Base-by-base conservation (phyloP, 2,888 invertebrate species). In the Terebella lapidaria region DNA sequence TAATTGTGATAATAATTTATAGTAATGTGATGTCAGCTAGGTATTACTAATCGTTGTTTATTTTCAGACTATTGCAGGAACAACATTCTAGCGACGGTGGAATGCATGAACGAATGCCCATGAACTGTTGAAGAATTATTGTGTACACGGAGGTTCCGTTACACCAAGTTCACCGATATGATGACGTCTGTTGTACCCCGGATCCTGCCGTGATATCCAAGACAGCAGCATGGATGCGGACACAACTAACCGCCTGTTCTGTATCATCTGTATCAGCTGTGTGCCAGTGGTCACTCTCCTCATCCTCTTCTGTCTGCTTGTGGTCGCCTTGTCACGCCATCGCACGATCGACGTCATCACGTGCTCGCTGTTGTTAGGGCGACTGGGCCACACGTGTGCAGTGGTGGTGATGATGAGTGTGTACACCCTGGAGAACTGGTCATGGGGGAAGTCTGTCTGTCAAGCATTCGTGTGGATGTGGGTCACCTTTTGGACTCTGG, bases 341-440 rank as follows among this genome's bases (percentile, higher is more conserved):
- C 49, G 24, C 18, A 22, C 49, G 5, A 49, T 49, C 10, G 49
- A 49, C 49, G n/a, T 49, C n/a, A 24, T 22, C 49, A 49, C 49
- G 49, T 49, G 49, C 22, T n/a, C 49, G 18, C 24, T 49, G 49
- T 49, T 49, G 24, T 24, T 49, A 22, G 49, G 49, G 49, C 49
- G 49, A 22, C 49, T 49, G 49, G 49, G 49, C 24, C 49, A 49
- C 49, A 24, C 49, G 24, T 10, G 18, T 24, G 49, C 49, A 5
- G 49, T 49, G 24, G 49, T 49, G 49, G 22, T 49, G 5, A 15
- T 49, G 18, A 49, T 49, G 49, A 24, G n/a, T 22, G 24, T 22
- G 18, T 49, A 49, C 49, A 49, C 18, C 5, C 5, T 49, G 49
- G 49, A 49, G 49, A 22, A 22, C 49, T 49, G 49, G 49, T 5